These are phyloP conservation scores for Cydia amplana DNA, from an alignment of 1,140 invertebrate species.

Conservation along the genomic window DNA sequence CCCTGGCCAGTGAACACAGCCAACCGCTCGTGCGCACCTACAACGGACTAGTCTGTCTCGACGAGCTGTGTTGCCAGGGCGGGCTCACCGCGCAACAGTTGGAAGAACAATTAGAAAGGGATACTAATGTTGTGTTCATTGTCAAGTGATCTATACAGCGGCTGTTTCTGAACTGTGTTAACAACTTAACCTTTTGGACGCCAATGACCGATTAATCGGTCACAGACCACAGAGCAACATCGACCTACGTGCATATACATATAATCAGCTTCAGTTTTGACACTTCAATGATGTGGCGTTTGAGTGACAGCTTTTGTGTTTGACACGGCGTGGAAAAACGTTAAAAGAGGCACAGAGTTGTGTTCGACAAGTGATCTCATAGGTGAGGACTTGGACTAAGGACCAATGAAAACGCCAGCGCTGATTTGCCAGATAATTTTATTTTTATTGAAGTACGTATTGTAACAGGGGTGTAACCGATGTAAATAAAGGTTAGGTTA, in stretches of 20 bases:
- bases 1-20: slow-evolving; percentile 73
- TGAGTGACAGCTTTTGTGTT: too few relatives aligned
- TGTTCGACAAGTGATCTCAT: slow-evolving; percentile 4
- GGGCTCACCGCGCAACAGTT: slow-evolving; percentile 87
- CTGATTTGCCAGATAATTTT: background rate
- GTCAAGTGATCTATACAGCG: slow-evolving; percentile 53
- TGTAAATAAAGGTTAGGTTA: too few relatives aligned
- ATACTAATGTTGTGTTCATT: slow-evolving; percentile 88
- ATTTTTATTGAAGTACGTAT: background rate
- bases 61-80: slow-evolving; percentile 91
- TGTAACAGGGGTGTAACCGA: background rate
- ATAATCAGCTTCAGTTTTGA: too few relatives aligned
- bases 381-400: background rate
- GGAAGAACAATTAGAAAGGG: slow-evolving; percentile 89
- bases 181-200: too few relatives aligned
- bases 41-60: slow-evolving; percentile 87
- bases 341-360: background rate
- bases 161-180: background rate
- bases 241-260: too few relatives aligned
- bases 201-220: too few relatives aligned
- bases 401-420: too few relatives aligned
- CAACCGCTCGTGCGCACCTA: slow-evolving; percentile 76
- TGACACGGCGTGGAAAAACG: too few relatives aligned
- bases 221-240: too few relatives aligned
- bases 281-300: too few relatives aligned